Conservation (phyloP, 23 tunicate species). For the Botrylloides violaceus region DNA sequence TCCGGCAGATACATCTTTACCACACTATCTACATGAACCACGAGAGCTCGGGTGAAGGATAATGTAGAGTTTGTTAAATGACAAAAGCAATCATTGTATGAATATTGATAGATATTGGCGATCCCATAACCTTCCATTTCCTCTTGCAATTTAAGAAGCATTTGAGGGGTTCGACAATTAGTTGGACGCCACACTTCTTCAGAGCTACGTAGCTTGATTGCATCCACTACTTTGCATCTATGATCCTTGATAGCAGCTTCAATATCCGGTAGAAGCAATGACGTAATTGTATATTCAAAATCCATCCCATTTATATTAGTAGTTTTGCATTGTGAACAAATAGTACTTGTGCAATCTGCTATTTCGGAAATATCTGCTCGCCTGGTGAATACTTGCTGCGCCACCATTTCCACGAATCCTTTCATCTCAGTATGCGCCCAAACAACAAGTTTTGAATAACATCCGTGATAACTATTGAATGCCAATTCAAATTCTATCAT, state of each 20-base stretch:
- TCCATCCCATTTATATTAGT: slow-evolving; percentile 61
- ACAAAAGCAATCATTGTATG: slow-evolving; percentile 71
- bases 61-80: slow-evolving; percentile 66
- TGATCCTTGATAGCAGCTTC: slow-evolving; percentile 41
- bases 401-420: slow-evolving; percentile 46
- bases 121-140: slow-evolving; percentile 77
- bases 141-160: slow-evolving; percentile 49
- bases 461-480: slow-evolving; percentile 56
- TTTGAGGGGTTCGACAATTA: slow-evolving; percentile 64
- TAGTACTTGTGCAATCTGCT: slow-evolving; percentile 75
- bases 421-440: slow-evolving; percentile 66
- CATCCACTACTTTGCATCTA: slow-evolving; percentile 76
- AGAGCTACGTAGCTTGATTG: slow-evolving; percentile 70
- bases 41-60: slow-evolving; percentile 75
- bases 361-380: slow-evolving; percentile 69
- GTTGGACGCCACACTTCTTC: slow-evolving; percentile 85
- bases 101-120: slow-evolving; percentile 50
- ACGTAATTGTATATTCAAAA: slow-evolving; percentile 57
- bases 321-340: slow-evolving; percentile 43
- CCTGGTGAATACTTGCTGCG: slow-evolving; percentile 80
- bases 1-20: slow-evolving; percentile 76
- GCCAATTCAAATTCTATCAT: slow-evolving; percentile 72
- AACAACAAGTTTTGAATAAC: slow-evolving; percentile 76
- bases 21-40: slow-evolving; percentile 77
- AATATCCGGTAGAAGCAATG: slow-evolving; percentile 46